Evolutionary conservation across 2,113 vertebrate genomes (phyloP), one percentile per base, ranked within the genome.

Genomic region (Origma solitaria): DNA sequence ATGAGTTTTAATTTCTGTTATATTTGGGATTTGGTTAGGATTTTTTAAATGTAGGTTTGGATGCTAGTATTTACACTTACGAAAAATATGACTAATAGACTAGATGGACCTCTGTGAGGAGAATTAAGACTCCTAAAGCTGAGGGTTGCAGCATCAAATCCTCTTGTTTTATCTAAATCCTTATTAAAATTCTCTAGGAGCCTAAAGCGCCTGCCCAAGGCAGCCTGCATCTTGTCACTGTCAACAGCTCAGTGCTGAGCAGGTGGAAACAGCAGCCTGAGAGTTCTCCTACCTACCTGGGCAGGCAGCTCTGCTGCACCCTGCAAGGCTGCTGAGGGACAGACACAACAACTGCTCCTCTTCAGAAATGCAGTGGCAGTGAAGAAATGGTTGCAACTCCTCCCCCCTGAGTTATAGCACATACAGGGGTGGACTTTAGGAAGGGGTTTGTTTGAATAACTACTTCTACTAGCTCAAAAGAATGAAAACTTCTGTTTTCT

Each of bases 81-180:
- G 4, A 71, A 88, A 90, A 68, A 23, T 20, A 64, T 13, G 3
- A 53, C 1, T 31, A 72, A 42, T 25, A 25, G 72, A 71, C 51
- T 35, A 61, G 76, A 38, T 86, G 61, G 31, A 70, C 45, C 10
- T 57, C 61, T 76, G 7, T 80, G 64, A 72, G 49, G 19, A 65
- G 22, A 83, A 58, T 86, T 91, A 71, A 86, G 61, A 83, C 44
- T 88, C 28, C 45, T 54, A 44, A 80, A 92, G 53, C 62, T 49
- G 80, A 80, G 76, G 49, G 76, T 44, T 93, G 71, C 88, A 86
- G 35, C 71, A 71, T 91, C 51, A 93, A 94, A 91, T 89, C 88
- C 51, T 93, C 62, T 86, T 94, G 79, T 82, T 92, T 88, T 79
- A 82, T 75, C 65, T 82, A 61, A 88, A 92, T 66, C 79, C 51